Evolutionary conservation across 2,113 vertebrate species (phyloP), one percentile per base, ranked within the genome.

Genomic region (Dicentrarchus labrax): DNA sequence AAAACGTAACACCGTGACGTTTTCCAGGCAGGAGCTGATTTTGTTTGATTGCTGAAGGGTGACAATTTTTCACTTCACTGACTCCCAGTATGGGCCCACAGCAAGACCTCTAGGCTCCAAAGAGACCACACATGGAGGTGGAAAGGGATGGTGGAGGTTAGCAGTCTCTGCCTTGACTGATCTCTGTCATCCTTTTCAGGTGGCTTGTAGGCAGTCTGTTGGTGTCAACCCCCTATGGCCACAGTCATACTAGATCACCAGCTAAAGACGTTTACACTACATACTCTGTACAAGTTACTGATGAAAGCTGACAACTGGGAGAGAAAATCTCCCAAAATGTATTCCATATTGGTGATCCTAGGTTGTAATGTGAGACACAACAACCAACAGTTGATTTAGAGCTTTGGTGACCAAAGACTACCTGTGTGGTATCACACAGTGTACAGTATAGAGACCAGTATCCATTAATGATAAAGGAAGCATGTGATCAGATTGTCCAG

Each of bases 41-140:
- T 85, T 47, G 50, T 89, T 86, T 86, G 82, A 90, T 82, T 78
- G 70, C 84, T 83, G 81, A 82, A 6, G 65, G 74, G 74, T 79
- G 86, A 89, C 86, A 72, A 91, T 93, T 92, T 91, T 73, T 85
- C 86, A 60, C 85, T 89, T 83, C 86, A 69, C 78, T 87, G 91
- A 85, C 51, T 91, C 88, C 53, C 76, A 65, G 78, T 86, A 30
- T 59, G 82, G 24, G 68, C 74, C 72, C 87, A 59, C 80, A 84
- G 88, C 7, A 4, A 80, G 83, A 77, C 82, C 88, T 76, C 66
- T 5, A 51, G 67, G 65, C 73, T 83, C n/a, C 60, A 80, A 51
- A 56, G 59, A 69, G 91, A 92, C 94, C 92, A 88, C 92, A 91
- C 91, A 62, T 59, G 82, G 69, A 88, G 85, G 70, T 24, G 17